phyloP scores from a whole-genome alignment of 2,113 vertebrate species.

The Amblyornis subalaris region DNA sequence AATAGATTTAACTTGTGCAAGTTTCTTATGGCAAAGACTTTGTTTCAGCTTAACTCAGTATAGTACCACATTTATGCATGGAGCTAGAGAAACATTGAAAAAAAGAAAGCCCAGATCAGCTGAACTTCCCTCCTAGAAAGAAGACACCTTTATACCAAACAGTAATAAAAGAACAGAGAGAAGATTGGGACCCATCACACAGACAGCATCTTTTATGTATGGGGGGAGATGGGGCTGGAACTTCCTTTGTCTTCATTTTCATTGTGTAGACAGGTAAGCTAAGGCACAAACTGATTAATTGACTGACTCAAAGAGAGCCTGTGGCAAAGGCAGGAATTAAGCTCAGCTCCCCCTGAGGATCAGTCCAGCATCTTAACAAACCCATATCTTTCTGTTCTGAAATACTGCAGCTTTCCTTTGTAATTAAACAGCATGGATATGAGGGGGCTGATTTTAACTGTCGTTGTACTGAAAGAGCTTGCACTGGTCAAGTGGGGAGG shows the following conservation, averaged over 20 bases:
- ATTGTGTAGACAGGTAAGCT: background rate
- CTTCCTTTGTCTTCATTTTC: slow-evolving; percentile 22
- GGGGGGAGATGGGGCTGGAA: background rate
- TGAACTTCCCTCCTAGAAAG: background rate
- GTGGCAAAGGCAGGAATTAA: slow-evolving; percentile 22
- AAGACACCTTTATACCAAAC: background rate
- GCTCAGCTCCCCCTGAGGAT: background rate
- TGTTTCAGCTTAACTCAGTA: background rate
- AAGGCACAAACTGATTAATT: slow-evolving; percentile 34
- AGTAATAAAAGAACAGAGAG: background rate
- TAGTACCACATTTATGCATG: background rate
- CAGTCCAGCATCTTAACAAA: slow-evolving; percentile 25
- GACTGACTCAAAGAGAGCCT: slow-evolving; percentile 6
- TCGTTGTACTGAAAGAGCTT: background rate
- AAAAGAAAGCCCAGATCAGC: background rate
- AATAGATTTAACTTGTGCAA: background rate
- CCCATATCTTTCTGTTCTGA: background rate
- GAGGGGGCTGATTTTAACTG: slow-evolving; percentile 10
- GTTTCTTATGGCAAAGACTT: background rate
- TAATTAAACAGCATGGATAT: slow-evolving; percentile 44
- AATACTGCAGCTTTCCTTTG: slow-evolving; percentile 8
- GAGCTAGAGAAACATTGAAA: background rate
- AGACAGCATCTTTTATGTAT: background rate
- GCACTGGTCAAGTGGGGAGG: slow-evolving; percentile 21
- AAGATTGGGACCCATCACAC: background rate